Conservation (phyloP, 1,140 invertebrate genomes). For the Cydia fagiglandana region DNA sequence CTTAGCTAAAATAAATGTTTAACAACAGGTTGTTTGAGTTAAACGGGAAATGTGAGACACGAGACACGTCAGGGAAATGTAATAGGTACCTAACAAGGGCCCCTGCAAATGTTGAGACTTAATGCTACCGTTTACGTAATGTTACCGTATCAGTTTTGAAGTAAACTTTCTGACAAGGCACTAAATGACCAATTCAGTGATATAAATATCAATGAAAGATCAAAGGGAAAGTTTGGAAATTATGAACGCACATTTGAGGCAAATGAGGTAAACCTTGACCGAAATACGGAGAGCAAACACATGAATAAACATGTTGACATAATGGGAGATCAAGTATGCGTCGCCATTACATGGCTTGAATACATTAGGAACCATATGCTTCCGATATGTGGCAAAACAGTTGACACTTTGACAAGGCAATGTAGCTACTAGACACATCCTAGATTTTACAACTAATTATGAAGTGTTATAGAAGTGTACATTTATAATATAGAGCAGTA, state of each 20-base stretch:
- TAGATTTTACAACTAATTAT: not conserved
- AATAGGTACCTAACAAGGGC: no score
- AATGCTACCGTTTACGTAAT: no score
- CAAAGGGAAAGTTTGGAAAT: slow-evolving; percentile 30
- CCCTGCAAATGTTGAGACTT: no score
- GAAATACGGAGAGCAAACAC: slow-evolving; percentile 41
- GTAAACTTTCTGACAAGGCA: not conserved
- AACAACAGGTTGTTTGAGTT: not conserved
- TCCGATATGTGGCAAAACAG: not conserved
- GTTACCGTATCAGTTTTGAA: no score
- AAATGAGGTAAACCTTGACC: slow-evolving; percentile 47
- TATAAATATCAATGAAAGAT: slow-evolving; percentile 18
- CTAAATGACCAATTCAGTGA: not conserved
- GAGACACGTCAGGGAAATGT: not conserved
- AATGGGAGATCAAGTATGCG: slow-evolving; percentile 40
- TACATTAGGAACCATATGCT: slow-evolving; percentile 21
- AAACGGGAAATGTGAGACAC: not conserved
- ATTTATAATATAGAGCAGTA: no score
- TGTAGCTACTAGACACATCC: not conserved
- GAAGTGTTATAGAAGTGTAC: not conserved
- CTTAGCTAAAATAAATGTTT: slow-evolving; percentile 5
- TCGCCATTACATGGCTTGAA: slow-evolving; percentile 5
- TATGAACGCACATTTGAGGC: not conserved
- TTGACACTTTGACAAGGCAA: not conserved
- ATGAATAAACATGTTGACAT: slow-evolving; percentile 38